Evolutionary conservation across 2,888 invertebrate genomes (phyloP).

Genomic region (Phaedon cochleariae): DNA sequence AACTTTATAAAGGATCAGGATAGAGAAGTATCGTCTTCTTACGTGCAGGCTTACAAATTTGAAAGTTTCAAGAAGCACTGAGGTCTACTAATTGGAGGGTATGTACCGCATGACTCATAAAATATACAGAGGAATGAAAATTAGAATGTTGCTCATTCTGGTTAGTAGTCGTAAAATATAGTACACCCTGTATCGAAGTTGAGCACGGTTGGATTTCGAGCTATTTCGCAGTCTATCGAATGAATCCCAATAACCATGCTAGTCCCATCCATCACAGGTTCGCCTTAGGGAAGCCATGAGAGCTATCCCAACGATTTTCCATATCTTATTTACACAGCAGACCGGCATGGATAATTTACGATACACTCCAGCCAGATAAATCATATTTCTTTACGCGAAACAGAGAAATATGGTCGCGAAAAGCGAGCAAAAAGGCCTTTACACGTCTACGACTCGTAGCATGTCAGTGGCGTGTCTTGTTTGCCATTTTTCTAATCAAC

Average conservation of each 20-base stretch:
- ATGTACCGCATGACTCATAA: too few relatives aligned
- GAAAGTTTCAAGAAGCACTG: too few relatives aligned
- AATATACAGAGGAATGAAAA: too few relatives aligned
- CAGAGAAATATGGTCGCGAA: conserved; percentile 13
- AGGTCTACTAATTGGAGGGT: too few relatives aligned
- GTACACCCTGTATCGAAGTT: not conserved
- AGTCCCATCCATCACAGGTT: not conserved
- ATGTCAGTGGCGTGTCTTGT: not conserved
- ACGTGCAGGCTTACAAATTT: too few relatives aligned
- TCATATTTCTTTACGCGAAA: conserved; percentile 18
- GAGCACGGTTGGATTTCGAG: not conserved
- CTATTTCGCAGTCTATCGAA: not conserved
- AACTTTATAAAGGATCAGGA: too few relatives aligned
- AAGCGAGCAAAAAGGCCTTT: conserved; percentile 12
- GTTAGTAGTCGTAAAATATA: too few relatives aligned
- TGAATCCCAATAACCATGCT: not conserved
- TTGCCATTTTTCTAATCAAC: too few relatives aligned
- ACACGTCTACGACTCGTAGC: conserved; percentile 19
- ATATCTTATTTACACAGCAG: conserved; percentile 14
- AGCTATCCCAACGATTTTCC: not conserved
- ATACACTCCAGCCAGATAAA: conserved; percentile 5
- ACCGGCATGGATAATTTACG: conserved; percentile 5
- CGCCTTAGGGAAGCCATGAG: not conserved
- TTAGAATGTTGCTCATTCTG: too few relatives aligned
- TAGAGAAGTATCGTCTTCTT: too few relatives aligned